Conservation (phyloP, 2,888 invertebrate species). For the Epistrophe grossulariae region DNA sequence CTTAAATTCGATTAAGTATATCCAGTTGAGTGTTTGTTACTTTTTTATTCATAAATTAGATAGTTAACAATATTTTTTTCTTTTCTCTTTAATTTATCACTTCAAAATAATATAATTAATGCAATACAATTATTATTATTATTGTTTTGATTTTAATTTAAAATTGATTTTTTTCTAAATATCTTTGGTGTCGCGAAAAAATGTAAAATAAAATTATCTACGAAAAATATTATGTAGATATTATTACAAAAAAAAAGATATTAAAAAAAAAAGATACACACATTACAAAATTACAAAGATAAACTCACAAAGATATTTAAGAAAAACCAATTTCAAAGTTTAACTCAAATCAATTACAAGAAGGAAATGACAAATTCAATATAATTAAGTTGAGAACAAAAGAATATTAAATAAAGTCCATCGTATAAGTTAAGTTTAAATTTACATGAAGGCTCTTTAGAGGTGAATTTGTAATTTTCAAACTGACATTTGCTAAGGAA, state of each 20-base stretch:
- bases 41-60: constrained; percentile 58
- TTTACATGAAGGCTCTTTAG: not conserved
- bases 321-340: constrained; percentile 35
- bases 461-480: not conserved
- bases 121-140: not conserved
- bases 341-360: constrained; percentile 45
- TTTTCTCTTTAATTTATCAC: constrained; percentile 13
- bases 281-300: not conserved
- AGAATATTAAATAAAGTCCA: constrained; percentile 14
- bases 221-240: constrained; percentile 11
- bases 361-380: constrained; percentile 12
- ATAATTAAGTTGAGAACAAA: constrained; percentile 25
- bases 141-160: constrained; percentile 33
- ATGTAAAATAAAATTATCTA: constrained; percentile 23
- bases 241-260: not conserved
- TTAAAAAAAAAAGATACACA: not conserved
- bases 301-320: constrained; percentile 52
- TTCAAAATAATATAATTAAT: constrained; percentile 35
- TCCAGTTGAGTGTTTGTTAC: constrained; percentile 40
- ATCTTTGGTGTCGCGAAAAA: constrained; percentile 57
- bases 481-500: not conserved
- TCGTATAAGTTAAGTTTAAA: not conserved
- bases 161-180: constrained; percentile 32
- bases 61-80: constrained; percentile 34
- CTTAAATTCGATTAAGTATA: constrained; percentile 56